Evolutionary conservation across 2,113 vertebrate species (phyloP).

Genomic region (Amblyornis subalaris): DNA sequence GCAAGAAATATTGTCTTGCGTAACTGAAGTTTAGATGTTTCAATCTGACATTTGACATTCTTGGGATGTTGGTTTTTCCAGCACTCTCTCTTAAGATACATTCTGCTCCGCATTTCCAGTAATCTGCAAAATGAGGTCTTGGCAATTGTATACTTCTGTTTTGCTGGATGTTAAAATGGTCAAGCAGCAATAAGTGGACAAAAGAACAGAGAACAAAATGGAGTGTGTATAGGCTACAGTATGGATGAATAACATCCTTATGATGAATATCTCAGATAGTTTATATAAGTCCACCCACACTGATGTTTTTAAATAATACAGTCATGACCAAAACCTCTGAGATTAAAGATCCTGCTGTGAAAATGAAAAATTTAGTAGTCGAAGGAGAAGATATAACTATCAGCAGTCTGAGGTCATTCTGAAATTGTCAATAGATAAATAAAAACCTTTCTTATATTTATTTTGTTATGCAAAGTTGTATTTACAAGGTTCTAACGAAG

Average conservation of each 20-base stretch:
- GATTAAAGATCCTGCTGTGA: background rate
- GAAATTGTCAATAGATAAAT: background rate
- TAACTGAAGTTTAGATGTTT: background rate
- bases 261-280: background rate
- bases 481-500: background rate
- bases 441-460: background rate
- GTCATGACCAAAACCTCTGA: background rate
- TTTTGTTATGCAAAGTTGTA: background rate
- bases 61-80: background rate
- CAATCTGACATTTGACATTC: background rate
- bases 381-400: background rate
- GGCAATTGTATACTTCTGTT: background rate
- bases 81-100: background rate
- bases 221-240: background rate
- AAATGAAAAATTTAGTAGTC: background rate
- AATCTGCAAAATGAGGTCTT: background rate
- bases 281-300: background rate
- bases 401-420: background rate
- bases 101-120: background rate
- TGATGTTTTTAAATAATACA: background rate
- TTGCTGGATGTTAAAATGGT: background rate
- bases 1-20: background rate
- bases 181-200: background rate
- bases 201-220: background rate
- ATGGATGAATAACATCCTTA: background rate